Evolutionary conservation across 2,888 invertebrate species (phyloP).

Genomic region (Dasysyrphus albostriatus): DNA sequence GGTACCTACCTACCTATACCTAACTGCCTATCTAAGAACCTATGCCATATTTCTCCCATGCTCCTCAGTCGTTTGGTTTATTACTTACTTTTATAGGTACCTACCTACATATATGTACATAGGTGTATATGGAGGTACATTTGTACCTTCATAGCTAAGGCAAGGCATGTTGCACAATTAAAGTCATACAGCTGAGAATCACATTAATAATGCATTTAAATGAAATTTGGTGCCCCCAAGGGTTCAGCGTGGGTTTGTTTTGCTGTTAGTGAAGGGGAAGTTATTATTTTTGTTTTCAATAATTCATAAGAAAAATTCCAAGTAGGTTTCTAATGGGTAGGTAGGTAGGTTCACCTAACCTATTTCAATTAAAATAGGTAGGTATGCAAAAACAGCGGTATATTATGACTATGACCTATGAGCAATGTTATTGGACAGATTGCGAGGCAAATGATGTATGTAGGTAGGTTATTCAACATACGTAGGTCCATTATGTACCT

Average conservation of each 20-base stretch:
- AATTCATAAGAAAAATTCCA: slow-evolving; percentile 1
- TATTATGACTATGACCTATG: too few species aligned
- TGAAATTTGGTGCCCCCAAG: slow-evolving; percentile 61
- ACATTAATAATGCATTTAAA: slow-evolving; percentile 66
- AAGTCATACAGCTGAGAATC: slow-evolving; percentile 7
- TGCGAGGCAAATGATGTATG: too few species aligned
- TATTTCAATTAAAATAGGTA: slow-evolving; percentile 10
- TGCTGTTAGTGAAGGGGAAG: slow-evolving; percentile 9
- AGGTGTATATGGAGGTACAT: too few species aligned
- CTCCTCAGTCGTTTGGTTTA: too few species aligned
- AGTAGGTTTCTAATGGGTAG: neutral
- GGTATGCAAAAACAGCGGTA: neutral
- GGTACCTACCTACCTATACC: neutral
- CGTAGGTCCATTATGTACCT: too few species aligned
- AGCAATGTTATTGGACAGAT: neutral
- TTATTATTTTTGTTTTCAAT: neutral
- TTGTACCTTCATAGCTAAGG: too few species aligned
- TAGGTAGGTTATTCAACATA: too few species aligned
- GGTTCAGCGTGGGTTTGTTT: slow-evolving; percentile 8
- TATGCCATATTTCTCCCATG: too few species aligned
- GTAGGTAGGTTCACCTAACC: neutral
- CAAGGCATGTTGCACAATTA: neutral
- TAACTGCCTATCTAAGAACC: too few species aligned
- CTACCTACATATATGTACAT: too few species aligned
- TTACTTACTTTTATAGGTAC: too few species aligned